Evolutionary conservation across 2,113 vertebrate species (phyloP).

Genomic region (Myotis lucifugus): DNA sequence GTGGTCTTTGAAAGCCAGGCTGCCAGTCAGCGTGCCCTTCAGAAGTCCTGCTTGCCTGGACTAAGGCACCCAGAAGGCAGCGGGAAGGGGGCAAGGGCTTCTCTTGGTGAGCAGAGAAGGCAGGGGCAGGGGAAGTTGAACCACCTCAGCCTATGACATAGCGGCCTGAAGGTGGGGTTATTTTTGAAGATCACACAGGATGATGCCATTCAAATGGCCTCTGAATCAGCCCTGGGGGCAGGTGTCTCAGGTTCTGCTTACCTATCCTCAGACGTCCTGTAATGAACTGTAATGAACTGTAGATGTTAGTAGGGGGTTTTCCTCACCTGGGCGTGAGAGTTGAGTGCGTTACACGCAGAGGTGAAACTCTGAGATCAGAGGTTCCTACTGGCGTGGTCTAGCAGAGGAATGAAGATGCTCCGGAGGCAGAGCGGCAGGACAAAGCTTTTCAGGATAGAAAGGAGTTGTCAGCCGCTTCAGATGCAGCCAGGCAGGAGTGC

Average conservation of each 20-base stretch:
- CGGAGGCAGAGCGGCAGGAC: background rate
- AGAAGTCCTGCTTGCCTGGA: background rate
- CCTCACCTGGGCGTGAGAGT: background rate
- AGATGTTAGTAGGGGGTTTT: background rate
- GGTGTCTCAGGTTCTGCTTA: background rate
- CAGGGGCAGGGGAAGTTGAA: background rate
- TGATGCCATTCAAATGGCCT: background rate
- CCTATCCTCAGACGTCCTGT: background rate
- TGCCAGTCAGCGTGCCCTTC: background rate
- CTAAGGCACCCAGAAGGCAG: background rate
- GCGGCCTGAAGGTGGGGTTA: background rate
- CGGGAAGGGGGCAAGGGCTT: background rate
- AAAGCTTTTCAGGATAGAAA: background rate
- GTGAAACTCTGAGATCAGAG: background rate
- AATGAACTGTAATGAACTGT: background rate
- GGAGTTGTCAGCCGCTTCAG: background rate
- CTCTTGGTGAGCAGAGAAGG: background rate
- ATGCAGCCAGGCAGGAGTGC: background rate
- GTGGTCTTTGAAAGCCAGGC: conserved; percentile 14
- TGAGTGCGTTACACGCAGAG: background rate
- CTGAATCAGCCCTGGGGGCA: background rate
- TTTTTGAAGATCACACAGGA: background rate
- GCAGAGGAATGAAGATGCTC: background rate
- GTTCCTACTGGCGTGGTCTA: background rate
- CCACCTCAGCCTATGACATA: background rate